Evolutionary conservation across 37 sponge, comb jelly and placozoan genomes (phyloP).

Genomic region (Dysidea cf. avara): DNA sequence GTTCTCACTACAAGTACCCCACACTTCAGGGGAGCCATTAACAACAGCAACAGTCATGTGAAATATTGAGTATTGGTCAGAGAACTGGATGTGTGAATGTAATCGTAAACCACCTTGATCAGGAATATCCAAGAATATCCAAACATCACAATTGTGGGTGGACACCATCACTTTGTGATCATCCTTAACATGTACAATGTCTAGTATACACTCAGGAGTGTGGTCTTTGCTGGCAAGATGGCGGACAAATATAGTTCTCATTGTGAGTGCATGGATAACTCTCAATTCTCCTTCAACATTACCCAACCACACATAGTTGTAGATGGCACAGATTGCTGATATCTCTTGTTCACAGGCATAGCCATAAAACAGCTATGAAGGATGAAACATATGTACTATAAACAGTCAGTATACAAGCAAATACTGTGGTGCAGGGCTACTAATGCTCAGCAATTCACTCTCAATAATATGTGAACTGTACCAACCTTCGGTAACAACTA

Average conservation of each 20-base stretch:
- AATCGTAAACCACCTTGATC: slow-evolving; percentile 11
- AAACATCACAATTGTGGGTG: slow-evolving; percentile 39
- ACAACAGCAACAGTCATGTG: slow-evolving; percentile 21
- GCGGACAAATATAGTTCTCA: slow-evolving; percentile 25
- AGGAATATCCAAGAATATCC: slow-evolving; percentile 42
- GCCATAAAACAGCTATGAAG: slow-evolving; percentile 41
- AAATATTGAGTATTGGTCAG: slow-evolving; percentile 28
- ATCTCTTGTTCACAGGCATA: slow-evolving; percentile 50
- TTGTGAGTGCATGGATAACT: slow-evolving; percentile 49
- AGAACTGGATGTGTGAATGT: slow-evolving; percentile 7
- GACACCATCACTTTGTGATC: slow-evolving; percentile 40
- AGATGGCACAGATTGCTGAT: slow-evolving; percentile 50
- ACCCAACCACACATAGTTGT: slow-evolving; percentile 68
- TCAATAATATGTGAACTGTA: no score
- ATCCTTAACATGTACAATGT: slow-evolving; percentile 55
- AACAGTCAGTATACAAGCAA: no score
- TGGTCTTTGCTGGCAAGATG: slow-evolving; percentile 8
- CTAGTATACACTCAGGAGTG: slow-evolving; percentile 20
- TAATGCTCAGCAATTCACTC: no score
- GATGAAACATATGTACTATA: no score
- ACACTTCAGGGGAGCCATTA: slow-evolving; percentile 49
- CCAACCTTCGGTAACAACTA: no score
- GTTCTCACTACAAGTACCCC: slow-evolving; percentile 70
- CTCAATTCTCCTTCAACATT: slow-evolving; percentile 37
- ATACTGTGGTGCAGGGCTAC: no score